Percentiles rank a stretch among this genome's conserved stretches.
phyloP scores from a whole-genome alignment of 2,797 vertebrate species.

The Gambusia yucatana region DNA sequence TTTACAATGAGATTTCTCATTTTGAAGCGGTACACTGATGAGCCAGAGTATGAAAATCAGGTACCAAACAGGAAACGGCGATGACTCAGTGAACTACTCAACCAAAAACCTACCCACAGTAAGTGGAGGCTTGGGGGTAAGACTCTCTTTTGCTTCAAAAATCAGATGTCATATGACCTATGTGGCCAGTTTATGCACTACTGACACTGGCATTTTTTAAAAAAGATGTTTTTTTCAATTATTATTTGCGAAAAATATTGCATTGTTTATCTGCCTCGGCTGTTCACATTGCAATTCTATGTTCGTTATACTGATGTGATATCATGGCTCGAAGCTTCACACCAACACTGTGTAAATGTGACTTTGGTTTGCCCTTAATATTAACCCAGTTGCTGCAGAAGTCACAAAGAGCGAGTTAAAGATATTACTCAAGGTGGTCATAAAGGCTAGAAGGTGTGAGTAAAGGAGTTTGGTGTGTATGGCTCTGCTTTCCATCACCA shows the following conservation, averaged over 20 bases:
- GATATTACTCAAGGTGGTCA: not conserved
- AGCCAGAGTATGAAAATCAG: not conserved
- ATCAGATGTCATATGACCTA: not conserved
- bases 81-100: not conserved
- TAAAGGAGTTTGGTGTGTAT: not conserved
- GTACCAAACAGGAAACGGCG: not conserved
- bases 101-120: not conserved
- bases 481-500: not conserved
- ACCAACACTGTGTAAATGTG: not conserved
- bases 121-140: too few species aligned
- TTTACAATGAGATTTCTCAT: not conserved
- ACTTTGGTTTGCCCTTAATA: not conserved
- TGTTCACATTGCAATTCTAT: not conserved
- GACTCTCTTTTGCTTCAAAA: not conserved
- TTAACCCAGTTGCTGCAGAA: not conserved
- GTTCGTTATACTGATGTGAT: not conserved
- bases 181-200: not conserved
- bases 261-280: not conserved
- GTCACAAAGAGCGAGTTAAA: not conserved
- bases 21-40: not conserved
- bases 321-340: not conserved
- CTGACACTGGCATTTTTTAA: not conserved
- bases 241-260: not conserved
- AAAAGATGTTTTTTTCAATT: not conserved
- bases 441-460: not conserved